Evolutionary conservation across 2,113 vertebrate species (phyloP).

Genomic region (Anas platyrhynchos): DNA sequence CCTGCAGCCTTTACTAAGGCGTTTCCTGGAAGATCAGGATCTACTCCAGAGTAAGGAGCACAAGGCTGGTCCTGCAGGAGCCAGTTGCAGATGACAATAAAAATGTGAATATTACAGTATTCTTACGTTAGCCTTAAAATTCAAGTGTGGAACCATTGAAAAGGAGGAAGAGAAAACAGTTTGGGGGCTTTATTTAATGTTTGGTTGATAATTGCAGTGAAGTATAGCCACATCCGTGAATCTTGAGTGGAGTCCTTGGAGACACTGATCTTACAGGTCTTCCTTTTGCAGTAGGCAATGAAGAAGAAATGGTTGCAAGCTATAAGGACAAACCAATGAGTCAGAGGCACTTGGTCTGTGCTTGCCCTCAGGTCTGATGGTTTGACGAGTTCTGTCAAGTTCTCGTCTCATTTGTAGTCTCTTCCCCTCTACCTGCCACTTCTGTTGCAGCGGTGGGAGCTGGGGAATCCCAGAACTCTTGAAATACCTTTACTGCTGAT

Average conservation of each 20-base stretch:
- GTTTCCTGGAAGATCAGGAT: background rate
- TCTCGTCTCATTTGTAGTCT: background rate
- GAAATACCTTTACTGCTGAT: background rate
- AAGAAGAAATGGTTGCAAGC: background rate
- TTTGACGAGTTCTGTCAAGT: background rate
- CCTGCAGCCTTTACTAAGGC: background rate
- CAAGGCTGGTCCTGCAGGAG: background rate
- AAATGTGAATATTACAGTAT: fast-evolving
- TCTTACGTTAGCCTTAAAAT: background rate
- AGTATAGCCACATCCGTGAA: background rate
- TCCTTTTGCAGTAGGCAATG: fast-evolving
- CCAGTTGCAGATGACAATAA: background rate
- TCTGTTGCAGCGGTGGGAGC: background rate
- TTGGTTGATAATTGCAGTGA: background rate
- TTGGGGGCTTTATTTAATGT: background rate
- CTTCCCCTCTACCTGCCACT: background rate
- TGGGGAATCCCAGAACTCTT: background rate
- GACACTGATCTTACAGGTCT: fast-evolving
- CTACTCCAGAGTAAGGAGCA: background rate
- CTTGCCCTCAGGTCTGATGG: background rate
- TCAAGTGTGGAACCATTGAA: background rate
- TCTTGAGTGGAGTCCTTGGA: background rate
- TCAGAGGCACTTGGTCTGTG: background rate
- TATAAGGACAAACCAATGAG: background rate
- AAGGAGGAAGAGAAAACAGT: background rate